Base-by-base conservation (phyloP, 2,113 vertebrate genomes). In the Crocuta crocuta region DNA sequence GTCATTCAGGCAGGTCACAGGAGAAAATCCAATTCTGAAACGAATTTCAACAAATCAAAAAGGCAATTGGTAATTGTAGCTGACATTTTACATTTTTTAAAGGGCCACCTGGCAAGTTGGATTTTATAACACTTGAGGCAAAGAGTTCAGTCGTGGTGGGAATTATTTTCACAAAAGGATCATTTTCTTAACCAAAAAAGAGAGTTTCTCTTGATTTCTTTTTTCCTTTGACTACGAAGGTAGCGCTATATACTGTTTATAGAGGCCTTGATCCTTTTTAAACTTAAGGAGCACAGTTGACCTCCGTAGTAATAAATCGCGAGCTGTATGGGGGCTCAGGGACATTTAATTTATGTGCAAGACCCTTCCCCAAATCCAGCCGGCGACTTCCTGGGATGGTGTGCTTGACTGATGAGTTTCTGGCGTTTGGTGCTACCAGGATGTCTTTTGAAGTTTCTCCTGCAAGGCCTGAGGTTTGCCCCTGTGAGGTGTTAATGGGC, bases 391-490 rank as follows among this genome's bases (percentile, higher is more conserved):
- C 96, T 94, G 95, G 94, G 97, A 89, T 95, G 73, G 80, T 9
- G 79, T 21, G 9, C 24, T 78, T 91, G 92, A 96, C 73, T 23
- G 91, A 90, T 94, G 97, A 48, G 55, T 55, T 63, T 73, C 84
- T 92, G 96, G 78, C 65, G 2, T 94, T 82, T 88, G 33, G 68
- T n/a, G 65, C 95, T 76, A 39, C 74, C 17, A 73, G 88, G 95
- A 31, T 91, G 85, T 84, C 92, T 94, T 98, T 98, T 98, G 97
- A 98, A 98, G 98, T 98, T 93, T 80, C 71, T 90, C 95, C 83
- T 94, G 15, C 0, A 15, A 58, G 93, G 71, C 61, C 86, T 70
- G 95, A 91, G 91, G 90, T 94, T 94, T 96, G 94, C 94, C 96
- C 96, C 96, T 71, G 58, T 45, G 79, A 97, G 95, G 98, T 98